A percentile compares a stretch with the other conserved stretches of the same genome.
phyloP scores from a whole-genome alignment of 2,113 vertebrate species.

The Mionectes macconnelli region DNA sequence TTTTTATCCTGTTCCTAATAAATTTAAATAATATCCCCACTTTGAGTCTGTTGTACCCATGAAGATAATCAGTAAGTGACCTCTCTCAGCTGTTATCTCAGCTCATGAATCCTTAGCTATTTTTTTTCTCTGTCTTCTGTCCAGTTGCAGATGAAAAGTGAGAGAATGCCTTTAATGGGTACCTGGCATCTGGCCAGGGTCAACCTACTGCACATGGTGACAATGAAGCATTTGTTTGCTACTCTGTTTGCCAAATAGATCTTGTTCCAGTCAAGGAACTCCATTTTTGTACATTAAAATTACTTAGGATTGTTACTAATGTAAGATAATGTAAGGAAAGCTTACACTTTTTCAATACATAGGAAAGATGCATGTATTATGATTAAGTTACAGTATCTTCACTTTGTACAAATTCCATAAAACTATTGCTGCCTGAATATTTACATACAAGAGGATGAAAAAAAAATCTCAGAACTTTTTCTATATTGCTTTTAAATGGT shows the following conservation, averaged over 20 bases:
- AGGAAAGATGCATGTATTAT: constrained; percentile 5
- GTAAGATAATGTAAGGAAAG: not conserved
- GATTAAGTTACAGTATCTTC: not conserved
- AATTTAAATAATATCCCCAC: too few species aligned
- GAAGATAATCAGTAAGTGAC: too few species aligned
- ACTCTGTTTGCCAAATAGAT: not conserved
- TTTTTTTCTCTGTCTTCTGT: too few species aligned
- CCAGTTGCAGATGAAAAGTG: too few species aligned
- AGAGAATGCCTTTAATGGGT: too few species aligned
- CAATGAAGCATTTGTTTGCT: not conserved
- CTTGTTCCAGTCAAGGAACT: not conserved
- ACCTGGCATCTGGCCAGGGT: too few species aligned
- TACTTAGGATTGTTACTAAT: constrained; percentile 7
- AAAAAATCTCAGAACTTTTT: fast-evolving
- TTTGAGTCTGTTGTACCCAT: too few species aligned
- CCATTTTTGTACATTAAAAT: constrained; percentile 25
- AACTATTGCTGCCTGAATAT: not conserved
- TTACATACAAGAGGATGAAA: not conserved
- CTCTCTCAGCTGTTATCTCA: too few species aligned
- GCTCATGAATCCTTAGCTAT: too few species aligned
- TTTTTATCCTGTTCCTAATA: too few species aligned
- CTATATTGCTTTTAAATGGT: not conserved
- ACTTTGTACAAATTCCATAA: not conserved
- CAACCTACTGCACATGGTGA: not conserved
- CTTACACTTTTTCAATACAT: not conserved